Evolutionary conservation across 2,797 vertebrate genomes (phyloP), one percentile per base, ranked within the genome.

Genomic region (Spinibarbus caldwelli): DNA sequence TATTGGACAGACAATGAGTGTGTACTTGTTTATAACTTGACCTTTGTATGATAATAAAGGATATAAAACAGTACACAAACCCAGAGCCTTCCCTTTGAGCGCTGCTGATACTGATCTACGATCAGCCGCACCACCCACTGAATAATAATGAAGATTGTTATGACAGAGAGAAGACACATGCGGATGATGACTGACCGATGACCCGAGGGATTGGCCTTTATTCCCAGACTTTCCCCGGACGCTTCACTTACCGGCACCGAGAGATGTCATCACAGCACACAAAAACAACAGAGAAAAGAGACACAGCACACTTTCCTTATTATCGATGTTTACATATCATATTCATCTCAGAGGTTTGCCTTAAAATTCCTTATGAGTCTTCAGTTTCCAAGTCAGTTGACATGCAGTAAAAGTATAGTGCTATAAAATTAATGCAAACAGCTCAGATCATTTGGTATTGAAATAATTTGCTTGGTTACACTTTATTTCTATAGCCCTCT

Each of bases 61-160:
- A 78, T 21, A 41, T 26, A 17, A 62, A 62, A 43, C 36, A 54
- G 23, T 11, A 71, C 10, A 59, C 15, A 82, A 52, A 57, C 10
- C 23, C 10, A 43, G 1, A 38, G 64, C 45, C 47, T 70, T 36
- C n/a, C n/a, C 54, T 34, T 21, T 38, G 23, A 52, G 5, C 38
- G 5, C 11, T 23, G 8, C 21, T 4, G 70, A 43, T n/a, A 57
- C 45, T 54, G 52, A 43, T 57, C n/a, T 81, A n/a, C 8, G 36
- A 70, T 57, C 66, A 41, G n/a, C 47, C 17, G n/a, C 31, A 68
- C 31, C 80, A 29, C 66, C 34, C 47, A 59, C 6, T 43, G 36
- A 72, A 59, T 19, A 71, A 82, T 82, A 59, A 15, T 71, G 23
- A 38, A 59, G 67, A 59, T 72, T 59, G 31, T 59, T 81, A 38